Base-by-base conservation (phyloP, 1,140 invertebrate species). In the Drosophila grimshawi region DNA sequence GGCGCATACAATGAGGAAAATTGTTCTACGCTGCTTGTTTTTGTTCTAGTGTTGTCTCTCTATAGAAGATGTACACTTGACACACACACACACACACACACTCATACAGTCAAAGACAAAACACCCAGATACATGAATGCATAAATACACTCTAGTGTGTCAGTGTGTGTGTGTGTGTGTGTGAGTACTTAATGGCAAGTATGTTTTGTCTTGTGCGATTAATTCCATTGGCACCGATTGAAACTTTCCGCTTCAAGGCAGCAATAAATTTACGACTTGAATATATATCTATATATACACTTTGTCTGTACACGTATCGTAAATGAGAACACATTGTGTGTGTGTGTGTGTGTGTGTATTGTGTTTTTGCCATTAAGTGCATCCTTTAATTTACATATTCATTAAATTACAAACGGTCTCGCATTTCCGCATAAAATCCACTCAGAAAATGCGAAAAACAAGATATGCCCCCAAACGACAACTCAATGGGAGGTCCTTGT, bases 221-320 rank as follows among this genome's bases (percentile, higher is more conserved):
- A 86, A 86, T 86, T 88, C 83, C 83, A 88, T 88, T 88, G 83
- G 83, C 83, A 88, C 83, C 83, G 83, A 88, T 88, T 88, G 83
- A 88, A 88, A 88, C 76, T 88, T 88, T 88, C 76, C 71, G 83
- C 60, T 83, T 74, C 83, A 86, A 78, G 76, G 83, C 83, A 74
- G 83, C 83, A 89, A 88, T 88, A 88, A 88, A 88, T 88, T 69
- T 80, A 52, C 83, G 80, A 83, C 76, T 88, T 66, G 8, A 62
- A 43, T 43, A 43, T 41, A 41, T n/a, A 43, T 43, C 3, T 41
- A 8, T 41, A 10, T 41, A 41, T 65, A 63, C 70, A 67, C 77
- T 67, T 68, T 49, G 63, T 69, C 48, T 73, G 68, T 61, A 63
- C 46, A 35, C 37, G 57, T 62, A 52, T 66, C 30, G 45, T 19